These are phyloP conservation scores for Scaptomyza caliginosa DNA, from an alignment of 2,888 invertebrate genomes.

Conservation along the genomic window DNA sequence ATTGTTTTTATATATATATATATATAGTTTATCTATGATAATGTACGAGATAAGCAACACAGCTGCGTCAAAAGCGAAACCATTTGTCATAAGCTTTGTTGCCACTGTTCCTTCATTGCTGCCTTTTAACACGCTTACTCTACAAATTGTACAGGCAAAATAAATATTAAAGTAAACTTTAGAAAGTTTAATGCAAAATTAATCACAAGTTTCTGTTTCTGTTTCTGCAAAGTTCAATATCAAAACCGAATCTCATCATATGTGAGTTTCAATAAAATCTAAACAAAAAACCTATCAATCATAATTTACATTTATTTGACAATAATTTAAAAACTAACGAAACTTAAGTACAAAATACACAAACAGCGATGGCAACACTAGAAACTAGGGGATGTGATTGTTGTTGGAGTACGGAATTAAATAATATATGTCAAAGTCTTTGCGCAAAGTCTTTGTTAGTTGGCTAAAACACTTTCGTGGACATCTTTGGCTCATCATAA, in stretches of 20 bases:
- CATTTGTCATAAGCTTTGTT: constrained; percentile 17
- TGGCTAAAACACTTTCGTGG: constrained; percentile 56
- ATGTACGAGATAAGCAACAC: constrained; percentile 51
- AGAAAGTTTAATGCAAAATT: constrained; percentile 1
- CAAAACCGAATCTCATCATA: constrained; percentile 6
- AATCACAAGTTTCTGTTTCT: too few relatives aligned
- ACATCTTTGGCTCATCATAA: constrained; percentile 76
- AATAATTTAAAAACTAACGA: constrained; percentile 45
- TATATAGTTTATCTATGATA: constrained; percentile 46
- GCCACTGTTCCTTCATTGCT: constrained; percentile 21
- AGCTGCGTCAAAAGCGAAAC: constrained; percentile 21
- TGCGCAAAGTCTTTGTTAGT: constrained; percentile 55
- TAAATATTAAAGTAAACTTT: constrained; percentile 27
- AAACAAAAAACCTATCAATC: neutral
- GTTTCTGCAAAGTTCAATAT: too few relatives aligned
- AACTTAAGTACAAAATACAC: constrained; percentile 74
- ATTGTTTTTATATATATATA: constrained; percentile 10
- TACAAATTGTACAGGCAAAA: constrained; percentile 18
- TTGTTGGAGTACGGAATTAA: constrained; percentile 2
- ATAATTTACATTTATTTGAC: constrained; percentile 46
- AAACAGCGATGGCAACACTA: constrained; percentile 68
- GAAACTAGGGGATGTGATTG: constrained; percentile 49
- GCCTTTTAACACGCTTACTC: constrained; percentile 2
- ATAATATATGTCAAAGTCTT: constrained; percentile 33
- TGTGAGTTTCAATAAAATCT: neutral